Conservation (phyloP, 1,140 invertebrate species). For the Dreissena rostriformis region DNA sequence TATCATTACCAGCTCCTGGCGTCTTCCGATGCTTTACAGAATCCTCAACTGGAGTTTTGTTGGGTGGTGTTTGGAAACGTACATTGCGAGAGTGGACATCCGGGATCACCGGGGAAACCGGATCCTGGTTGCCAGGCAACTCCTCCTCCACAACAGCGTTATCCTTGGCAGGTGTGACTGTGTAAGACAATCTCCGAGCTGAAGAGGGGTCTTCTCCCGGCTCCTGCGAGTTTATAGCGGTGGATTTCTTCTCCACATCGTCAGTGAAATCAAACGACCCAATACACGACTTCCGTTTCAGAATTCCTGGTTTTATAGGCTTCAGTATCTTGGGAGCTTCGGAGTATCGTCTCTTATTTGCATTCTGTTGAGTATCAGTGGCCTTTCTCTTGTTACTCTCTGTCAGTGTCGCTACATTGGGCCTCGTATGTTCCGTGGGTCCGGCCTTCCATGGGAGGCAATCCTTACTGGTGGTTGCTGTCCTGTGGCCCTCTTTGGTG, state of each 20-base stretch:
- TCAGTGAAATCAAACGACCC: slow-evolving; percentile 34
- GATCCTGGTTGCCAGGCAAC: not conserved
- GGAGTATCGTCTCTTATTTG: slow-evolving; percentile 31
- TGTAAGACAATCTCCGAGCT: not conserved
- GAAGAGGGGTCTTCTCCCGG: not conserved
- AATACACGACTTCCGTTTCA: slow-evolving; percentile 50
- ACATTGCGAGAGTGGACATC: slow-evolving; percentile 30
- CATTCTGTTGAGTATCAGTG: not conserved
- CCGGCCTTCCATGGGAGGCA: too few relatives aligned
- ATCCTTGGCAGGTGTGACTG: not conserved
- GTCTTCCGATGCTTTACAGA: slow-evolving; percentile 20
- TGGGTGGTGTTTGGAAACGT: slow-evolving; percentile 29
- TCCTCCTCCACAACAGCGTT: not conserved
- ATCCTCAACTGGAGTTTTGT: not conserved
- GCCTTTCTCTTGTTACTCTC: not conserved
- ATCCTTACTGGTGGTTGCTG: not conserved
- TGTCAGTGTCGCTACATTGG: not conserved
- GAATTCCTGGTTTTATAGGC: slow-evolving; percentile 33
- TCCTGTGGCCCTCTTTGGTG: not conserved
- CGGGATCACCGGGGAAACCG: slow-evolving; percentile 15
- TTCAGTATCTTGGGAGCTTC: not conserved
- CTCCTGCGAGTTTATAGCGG: not conserved
- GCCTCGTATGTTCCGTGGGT: not conserved
- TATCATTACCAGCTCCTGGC: slow-evolving; percentile 2
- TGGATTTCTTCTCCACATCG: not conserved